Conservation (phyloP, 2,113 vertebrate genomes). For the Setophaga kirtlandii region DNA sequence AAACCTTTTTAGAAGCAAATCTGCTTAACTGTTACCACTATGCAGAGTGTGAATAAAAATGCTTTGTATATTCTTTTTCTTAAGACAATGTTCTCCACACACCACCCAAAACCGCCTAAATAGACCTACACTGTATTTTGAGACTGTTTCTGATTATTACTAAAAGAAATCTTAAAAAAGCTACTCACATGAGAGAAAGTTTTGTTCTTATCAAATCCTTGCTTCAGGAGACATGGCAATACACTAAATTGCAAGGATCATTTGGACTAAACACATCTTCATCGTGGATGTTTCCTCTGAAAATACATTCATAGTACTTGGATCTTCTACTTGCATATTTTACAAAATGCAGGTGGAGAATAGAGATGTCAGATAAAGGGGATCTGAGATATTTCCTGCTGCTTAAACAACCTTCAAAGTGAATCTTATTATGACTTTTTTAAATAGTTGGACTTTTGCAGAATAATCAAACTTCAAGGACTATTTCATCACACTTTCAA, state of each 20-base stretch:
- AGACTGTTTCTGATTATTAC: conserved; percentile 16
- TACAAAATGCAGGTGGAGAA: background rate
- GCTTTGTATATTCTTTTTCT: background rate
- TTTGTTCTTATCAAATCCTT: background rate
- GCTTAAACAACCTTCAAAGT: background rate
- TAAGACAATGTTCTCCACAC: background rate
- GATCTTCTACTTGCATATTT: background rate
- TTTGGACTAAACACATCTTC: background rate
- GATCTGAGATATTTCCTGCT: background rate
- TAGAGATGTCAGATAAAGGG: background rate
- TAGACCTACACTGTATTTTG: conserved; percentile 2
- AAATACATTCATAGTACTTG: background rate
- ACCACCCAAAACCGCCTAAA: conserved; percentile 19
- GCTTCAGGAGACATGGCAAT: background rate
- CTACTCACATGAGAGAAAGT: background rate
- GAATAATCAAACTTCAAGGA: background rate
- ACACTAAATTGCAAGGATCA: background rate
- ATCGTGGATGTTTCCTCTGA: background rate
- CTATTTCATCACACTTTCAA: background rate
- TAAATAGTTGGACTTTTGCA: background rate
- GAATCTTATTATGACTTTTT: background rate
- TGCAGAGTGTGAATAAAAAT: background rate
- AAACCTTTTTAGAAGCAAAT: background rate
- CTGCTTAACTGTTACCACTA: background rate
- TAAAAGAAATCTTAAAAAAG: background rate